phyloP scores from a whole-genome alignment of 2,113 vertebrate species.

The Circaetus cinerascens region DNA sequence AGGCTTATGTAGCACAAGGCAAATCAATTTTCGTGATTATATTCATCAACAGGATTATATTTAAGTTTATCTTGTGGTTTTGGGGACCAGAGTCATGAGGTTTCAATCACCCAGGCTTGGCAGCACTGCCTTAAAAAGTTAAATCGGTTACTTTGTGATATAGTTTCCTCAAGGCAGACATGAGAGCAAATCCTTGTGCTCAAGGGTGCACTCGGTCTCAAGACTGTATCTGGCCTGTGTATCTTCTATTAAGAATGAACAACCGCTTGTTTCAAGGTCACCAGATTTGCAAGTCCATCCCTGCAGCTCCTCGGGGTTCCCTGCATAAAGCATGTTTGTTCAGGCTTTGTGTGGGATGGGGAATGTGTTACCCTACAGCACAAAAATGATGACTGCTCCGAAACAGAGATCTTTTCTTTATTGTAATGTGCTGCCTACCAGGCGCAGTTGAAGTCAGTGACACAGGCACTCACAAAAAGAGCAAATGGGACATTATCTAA shows the following conservation, averaged over 20 bases:
- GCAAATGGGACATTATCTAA: neutral
- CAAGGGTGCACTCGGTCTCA: neutral
- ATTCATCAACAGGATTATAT: neutral
- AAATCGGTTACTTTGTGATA: neutral
- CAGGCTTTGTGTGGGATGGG: constrained; percentile 38
- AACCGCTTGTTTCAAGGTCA: neutral
- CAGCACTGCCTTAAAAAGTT: neutral
- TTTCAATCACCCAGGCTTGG: neutral
- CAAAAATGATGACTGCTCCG: neutral
- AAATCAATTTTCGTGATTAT: neutral
- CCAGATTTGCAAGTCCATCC: constrained; percentile 1
- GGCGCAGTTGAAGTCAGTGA: neutral
- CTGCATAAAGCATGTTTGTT: constrained; percentile 57
- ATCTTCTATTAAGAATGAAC: neutral
- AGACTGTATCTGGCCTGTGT: neutral
- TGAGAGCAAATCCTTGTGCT: neutral
- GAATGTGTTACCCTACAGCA: constrained; percentile 33
- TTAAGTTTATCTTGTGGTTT: neutral
- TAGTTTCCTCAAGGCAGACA: neutral
- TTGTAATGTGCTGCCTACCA: neutral
- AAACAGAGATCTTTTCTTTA: constrained; percentile 37
- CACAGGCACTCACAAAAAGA: constrained; percentile 1
- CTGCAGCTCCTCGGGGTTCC: neutral
- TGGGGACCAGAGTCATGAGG: neutral
- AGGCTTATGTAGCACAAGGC: neutral